phyloP scores from a whole-genome alignment of 2,113 vertebrate genomes.

The Lethenteron camtschaticum region DNA sequence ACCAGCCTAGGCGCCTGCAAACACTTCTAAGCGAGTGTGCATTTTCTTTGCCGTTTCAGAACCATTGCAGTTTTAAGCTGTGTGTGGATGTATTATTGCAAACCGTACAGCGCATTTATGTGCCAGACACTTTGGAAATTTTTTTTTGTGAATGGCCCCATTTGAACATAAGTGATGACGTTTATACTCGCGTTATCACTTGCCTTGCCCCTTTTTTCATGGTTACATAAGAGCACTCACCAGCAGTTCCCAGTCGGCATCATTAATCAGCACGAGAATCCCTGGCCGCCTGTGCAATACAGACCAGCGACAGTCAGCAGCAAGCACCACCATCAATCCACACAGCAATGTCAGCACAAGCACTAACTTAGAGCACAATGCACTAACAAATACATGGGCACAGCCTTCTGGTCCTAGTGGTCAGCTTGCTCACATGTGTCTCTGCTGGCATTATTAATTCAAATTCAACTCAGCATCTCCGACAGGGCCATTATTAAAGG shows the following conservation, averaged over 20 bases:
- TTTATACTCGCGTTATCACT: slow-evolving; percentile 4
- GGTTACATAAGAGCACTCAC: slow-evolving; percentile 28
- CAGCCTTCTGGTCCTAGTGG: no score
- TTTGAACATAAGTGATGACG: neutral
- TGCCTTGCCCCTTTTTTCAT: neutral
- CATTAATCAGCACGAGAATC: slow-evolving; percentile 86
- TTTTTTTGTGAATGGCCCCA: neutral
- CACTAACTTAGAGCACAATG: no score
- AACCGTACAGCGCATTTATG: neutral
- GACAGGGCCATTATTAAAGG: no score
- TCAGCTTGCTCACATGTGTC: no score
- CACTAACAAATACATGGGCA: no score
- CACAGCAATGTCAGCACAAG: no score
- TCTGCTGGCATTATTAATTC: no score
- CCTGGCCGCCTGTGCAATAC: slow-evolving; percentile 60
- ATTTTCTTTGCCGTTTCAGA: neutral
- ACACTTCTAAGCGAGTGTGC: no score
- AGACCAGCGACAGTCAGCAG: slow-evolving; percentile 9
- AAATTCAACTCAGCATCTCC: no score
- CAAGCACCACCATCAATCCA: no score
- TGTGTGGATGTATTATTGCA: neutral
- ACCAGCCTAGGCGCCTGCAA: no score
- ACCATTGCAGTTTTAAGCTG: slow-evolving; percentile 2
- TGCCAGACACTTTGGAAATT: neutral
- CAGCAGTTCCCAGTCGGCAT: slow-evolving; percentile 95